Conservation (phyloP, 2,888 invertebrate species). For the Plebejus melissa region DNA sequence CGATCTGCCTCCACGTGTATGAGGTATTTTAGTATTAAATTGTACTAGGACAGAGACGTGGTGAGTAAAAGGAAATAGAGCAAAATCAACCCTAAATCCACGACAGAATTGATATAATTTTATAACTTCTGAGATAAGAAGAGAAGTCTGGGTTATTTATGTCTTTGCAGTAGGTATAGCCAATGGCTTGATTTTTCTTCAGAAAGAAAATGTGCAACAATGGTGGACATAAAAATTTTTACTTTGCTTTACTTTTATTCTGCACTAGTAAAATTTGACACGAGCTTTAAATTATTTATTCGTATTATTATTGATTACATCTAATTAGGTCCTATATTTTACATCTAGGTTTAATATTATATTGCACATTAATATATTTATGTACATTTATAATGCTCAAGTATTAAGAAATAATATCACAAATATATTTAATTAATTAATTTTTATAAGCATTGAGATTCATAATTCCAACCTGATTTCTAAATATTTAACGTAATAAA, state of each 20-base stretch:
- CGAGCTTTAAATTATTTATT: neutral
- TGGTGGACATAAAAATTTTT: neutral
- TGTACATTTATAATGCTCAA: slow-evolving; percentile 6
- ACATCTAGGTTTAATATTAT: neutral
- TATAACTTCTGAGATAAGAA: neutral
- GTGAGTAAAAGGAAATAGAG: neutral
- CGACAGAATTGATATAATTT: neutral
- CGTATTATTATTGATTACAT: neutral
- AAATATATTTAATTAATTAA: neutral
- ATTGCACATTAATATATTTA: slow-evolving; percentile 11
- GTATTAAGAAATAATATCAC: neutral
- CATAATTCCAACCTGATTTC: neutral
- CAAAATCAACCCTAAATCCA: neutral
- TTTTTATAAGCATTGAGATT: neutral
- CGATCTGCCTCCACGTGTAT: neutral
- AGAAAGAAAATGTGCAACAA: neutral
- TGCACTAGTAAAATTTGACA: neutral
- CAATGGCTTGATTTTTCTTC: neutral
- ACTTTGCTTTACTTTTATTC: neutral
- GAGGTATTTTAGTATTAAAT: neutral
- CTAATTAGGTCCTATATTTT: neutral
- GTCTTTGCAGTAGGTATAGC: too few relatives aligned
- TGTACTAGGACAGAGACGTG: neutral
- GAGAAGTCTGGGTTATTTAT: neutral
- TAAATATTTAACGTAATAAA: too few relatives aligned